These are phyloP conservation scores for Drosophila sp. DNA, from an alignment of 1,140 invertebrate genomes.

Conservation along the genomic window DNA sequence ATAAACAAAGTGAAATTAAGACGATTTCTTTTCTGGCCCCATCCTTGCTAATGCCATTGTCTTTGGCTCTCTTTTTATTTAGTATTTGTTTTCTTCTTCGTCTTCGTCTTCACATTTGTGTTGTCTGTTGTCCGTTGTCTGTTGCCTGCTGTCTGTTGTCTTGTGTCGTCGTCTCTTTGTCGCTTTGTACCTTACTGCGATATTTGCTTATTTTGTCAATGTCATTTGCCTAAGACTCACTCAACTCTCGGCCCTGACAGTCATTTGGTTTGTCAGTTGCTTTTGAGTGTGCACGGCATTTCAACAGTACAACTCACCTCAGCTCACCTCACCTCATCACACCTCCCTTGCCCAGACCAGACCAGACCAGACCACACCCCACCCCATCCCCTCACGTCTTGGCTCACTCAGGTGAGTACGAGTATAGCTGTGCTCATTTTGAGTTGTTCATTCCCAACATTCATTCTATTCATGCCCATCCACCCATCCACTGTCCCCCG, in stretches of 20 bases:
- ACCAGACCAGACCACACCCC: background rate
- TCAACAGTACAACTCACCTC: background rate
- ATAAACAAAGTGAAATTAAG: conserved; percentile 84
- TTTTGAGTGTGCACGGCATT: conserved; percentile 11
- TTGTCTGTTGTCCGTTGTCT: no score
- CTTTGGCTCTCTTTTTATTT: conserved; percentile 20
- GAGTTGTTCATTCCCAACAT: background rate
- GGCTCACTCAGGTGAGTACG: conserved; percentile 36
- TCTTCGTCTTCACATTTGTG: background rate
- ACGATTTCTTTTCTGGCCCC: conserved; percentile 74
- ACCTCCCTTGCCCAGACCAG: no score
- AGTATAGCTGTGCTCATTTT: conserved; percentile 31
- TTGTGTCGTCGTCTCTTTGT: background rate
- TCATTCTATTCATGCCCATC: conserved; percentile 19
- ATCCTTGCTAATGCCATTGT: conserved; percentile 38
- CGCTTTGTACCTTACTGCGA: conserved; percentile 55
- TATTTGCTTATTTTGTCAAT: conserved; percentile 74
- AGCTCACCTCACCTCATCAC: background rate
- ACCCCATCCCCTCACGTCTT: background rate
- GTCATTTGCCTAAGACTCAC: conserved; percentile 69
- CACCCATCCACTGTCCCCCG: background rate
- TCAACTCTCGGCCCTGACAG: conserved; percentile 30
- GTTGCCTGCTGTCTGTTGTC: no score
- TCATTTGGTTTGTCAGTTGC: conserved; percentile 43
- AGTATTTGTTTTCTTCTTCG: no score